Base-by-base conservation (phyloP, 2,888 invertebrate species). In the Thecophora atra region DNA sequence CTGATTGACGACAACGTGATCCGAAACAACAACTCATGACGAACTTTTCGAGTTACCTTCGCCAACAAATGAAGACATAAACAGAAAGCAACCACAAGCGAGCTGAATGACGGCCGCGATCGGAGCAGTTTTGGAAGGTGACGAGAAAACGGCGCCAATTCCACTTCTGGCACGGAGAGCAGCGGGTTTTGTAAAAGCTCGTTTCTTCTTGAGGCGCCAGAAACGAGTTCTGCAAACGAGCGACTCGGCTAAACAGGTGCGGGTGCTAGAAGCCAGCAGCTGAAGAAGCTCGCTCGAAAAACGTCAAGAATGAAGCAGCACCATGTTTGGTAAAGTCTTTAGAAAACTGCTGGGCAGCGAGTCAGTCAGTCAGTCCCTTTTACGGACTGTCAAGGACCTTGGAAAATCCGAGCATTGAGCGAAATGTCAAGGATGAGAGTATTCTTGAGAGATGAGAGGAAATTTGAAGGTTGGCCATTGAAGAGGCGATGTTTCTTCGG, bases 1-100 rank as follows among this genome's bases (percentile, higher is more conserved):
- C 67, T 54, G 72, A 67, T 72, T 67, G 67, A 72, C 67, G 42
- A 67, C 67, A 67, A 72, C 44, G 72, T 72, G 67, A 67, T 52
- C 68, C 44, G 47, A 64, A 66, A 72, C 52, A 54, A 65, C 65
- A 70, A 44, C 62, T 44, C 6, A 70, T n/a, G 30, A 62, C 30
- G 17, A 62, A 52, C 13, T 24, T 11, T 56, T 24, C 44, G 47
- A 3, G 8, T 19, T 56, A 67, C 3, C 30, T 17, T 15, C 15
- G 15, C 15, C 30, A 70, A 70, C 37, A 64, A 63, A 52, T 37
- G 19, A 63, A 47, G 37, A 70, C 5, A 28, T 30, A 62, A 26
- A 68, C 26, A 6, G 19, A 56, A 26, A 56, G 37, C 24, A 28
- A 54, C 42, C n/a, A 8, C 26, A 72, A 47, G 24, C 60, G 28